Base-by-base conservation (phyloP, 2,888 invertebrate genomes). In the Monoplex corrugatus region DNA sequence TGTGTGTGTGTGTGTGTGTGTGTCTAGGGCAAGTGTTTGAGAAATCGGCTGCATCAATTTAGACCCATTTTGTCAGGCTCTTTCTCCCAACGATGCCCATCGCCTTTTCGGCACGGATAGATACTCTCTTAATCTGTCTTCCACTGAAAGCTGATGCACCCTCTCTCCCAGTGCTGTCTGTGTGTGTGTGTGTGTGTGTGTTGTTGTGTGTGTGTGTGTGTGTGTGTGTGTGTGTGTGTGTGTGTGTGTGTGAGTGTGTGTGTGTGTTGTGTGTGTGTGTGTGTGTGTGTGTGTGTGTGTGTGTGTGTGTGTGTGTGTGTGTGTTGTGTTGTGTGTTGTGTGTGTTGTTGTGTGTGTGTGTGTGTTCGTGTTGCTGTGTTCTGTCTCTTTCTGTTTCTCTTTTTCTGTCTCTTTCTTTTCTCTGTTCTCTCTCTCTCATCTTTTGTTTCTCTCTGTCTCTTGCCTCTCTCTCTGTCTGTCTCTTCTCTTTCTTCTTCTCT, bases 101-200 rank as follows among this genome's bases (percentile, higher is more conserved):
- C n/a, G n/a, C n/a, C n/a, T n/a, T n/a, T n/a, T n/a, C n/a, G n/a
- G n/a, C n/a, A n/a, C n/a, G n/a, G n/a, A n/a, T n/a, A n/a, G n/a
- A n/a, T n/a, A n/a, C n/a, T n/a, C n/a, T n/a, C n/a, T n/a, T n/a
- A n/a, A n/a, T n/a, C n/a, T n/a, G n/a, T n/a, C n/a, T n/a, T n/a
- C n/a, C n/a, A n/a, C n/a, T n/a, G n/a, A n/a, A n/a, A n/a, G n/a
- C n/a, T n/a, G n/a, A n/a, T n/a, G n/a, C n/a, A n/a, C n/a, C n/a
- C n/a, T n/a, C n/a, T n/a, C n/a, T n/a, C n/a, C n/a, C n/a, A n/a
- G n/a, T n/a, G n/a, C n/a, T 19, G 75, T 78, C 35, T 80, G 80
- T 80, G 80, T 80, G 80, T 80, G 80, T 43, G 80, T 43, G 80
- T 80, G 80, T 43, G 80, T 43, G 32, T 78, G 78, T 78, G 78